Evolutionary conservation across 2,888 invertebrate genomes (phyloP).

Genomic region (Prionchulus punctatus): DNA sequence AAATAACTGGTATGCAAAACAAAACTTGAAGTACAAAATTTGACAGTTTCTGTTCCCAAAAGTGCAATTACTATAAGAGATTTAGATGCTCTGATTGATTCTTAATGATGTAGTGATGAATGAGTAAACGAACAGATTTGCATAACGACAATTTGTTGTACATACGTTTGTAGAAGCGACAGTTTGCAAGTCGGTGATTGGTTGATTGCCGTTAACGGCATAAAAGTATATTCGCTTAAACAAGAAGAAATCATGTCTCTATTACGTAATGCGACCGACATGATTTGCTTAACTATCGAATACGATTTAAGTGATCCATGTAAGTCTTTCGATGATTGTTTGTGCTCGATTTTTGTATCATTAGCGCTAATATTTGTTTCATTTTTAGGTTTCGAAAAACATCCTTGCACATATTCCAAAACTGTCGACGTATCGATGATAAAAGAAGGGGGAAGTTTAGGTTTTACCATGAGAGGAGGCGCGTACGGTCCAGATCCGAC

Average conservation of each 20-base stretch:
- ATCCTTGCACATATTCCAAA: constrained; percentile 15
- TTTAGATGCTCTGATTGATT: no score
- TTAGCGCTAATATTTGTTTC: neutral
- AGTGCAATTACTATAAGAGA: no score
- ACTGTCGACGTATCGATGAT: constrained; percentile 53
- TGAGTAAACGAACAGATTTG: no score
- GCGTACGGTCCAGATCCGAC: constrained; percentile 44
- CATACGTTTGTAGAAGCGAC: constrained; percentile 54
- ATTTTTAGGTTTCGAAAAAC: constrained; percentile 9
- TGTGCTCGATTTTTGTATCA: neutral
- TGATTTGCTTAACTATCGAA: constrained; percentile 62
- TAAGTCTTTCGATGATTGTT: constrained; percentile 37
- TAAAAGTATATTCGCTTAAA: constrained; percentile 54
- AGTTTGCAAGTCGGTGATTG: constrained; percentile 60
- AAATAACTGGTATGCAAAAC: neutral
- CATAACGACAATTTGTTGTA: constrained; percentile 9
- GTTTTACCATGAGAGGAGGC: constrained; percentile 70
- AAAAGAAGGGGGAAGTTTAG: constrained; percentile 64
- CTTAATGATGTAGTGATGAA: no score
- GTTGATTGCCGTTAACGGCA: constrained; percentile 63
- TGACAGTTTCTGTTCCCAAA: no score
- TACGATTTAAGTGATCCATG: constrained; percentile 65
- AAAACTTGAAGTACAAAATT: neutral
- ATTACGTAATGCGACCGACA: constrained; percentile 54
- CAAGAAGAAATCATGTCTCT: constrained; percentile 60